phyloP scores from a whole-genome alignment of 2,888 invertebrate species.

The Ophion obscuratus region DNA sequence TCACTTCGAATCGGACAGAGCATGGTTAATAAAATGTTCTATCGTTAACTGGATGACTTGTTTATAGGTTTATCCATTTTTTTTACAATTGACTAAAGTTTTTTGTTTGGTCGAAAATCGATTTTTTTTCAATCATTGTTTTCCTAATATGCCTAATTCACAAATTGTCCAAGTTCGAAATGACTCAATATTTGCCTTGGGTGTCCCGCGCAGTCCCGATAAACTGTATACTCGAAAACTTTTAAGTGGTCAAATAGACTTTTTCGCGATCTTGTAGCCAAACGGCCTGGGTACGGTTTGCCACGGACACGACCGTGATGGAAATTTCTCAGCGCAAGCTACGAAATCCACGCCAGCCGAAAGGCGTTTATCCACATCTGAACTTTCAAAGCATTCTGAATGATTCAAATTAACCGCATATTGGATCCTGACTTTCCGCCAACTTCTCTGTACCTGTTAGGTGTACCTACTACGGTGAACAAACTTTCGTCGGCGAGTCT shows the following conservation, averaged over 20 bases:
- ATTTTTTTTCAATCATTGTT: not conserved
- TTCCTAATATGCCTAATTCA: not conserved
- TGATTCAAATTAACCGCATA: conserved; percentile 1
- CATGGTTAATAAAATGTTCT: no score
- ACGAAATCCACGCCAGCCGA: not conserved
- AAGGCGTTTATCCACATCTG: not conserved
- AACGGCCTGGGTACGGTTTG: not conserved
- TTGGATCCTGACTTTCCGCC: not conserved
- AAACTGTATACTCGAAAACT: not conserved
- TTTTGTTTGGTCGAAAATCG: no score
- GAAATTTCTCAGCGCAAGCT: no score
- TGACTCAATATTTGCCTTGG: not conserved
- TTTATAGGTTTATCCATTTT: no score
- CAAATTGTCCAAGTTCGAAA: not conserved
- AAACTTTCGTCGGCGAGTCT: conserved; percentile 48
- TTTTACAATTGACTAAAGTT: no score
- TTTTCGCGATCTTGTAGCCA: not conserved
- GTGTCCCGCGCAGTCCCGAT: not conserved
- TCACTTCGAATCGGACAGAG: no score
- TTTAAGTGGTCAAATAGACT: not conserved
- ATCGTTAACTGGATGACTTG: no score
- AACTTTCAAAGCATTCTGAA: not conserved
- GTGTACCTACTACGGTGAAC: not conserved
- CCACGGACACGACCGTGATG: not conserved
- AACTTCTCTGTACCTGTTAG: not conserved